Percentiles rank a stretch among this genome's conserved stretches.
phyloP scores from a whole-genome alignment of 2,797 vertebrate genomes.

The Uromys caudimaculatus region DNA sequence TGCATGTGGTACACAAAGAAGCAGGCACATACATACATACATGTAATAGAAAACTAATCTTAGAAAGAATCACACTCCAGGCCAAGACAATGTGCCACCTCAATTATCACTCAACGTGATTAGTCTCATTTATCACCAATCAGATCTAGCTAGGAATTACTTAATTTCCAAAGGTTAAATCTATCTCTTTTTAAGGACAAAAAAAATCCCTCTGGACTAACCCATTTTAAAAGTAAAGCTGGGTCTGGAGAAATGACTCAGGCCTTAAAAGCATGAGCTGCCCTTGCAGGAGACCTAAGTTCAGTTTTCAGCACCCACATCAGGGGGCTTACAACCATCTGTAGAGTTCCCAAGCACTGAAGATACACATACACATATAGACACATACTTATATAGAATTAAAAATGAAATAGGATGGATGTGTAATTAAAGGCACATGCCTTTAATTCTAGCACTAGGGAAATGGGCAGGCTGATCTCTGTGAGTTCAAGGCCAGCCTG shows the following conservation, averaged over 20 bases:
- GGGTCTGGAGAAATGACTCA: background rate
- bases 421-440: background rate
- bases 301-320: background rate
- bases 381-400: background rate
- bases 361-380: background rate
- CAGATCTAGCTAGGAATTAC: background rate
- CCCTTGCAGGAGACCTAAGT: background rate
- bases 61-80: background rate
- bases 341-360: background rate
- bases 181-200: background rate
- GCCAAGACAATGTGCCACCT: background rate
- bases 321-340: background rate
- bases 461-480: background rate
- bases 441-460: background rate
- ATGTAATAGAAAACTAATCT: background rate
- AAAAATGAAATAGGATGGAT: background rate
- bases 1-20: background rate
- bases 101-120: background rate
- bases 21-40: background rate
- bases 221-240: background rate
- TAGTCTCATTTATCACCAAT: background rate
- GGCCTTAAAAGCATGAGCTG: background rate
- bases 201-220: background rate
- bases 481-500: background rate
- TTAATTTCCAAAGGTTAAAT: constrained; percentile 13